These are phyloP conservation scores for Erpornis zantholeuca DNA, from an alignment of 2,113 vertebrate species.

Conservation along the genomic window DNA sequence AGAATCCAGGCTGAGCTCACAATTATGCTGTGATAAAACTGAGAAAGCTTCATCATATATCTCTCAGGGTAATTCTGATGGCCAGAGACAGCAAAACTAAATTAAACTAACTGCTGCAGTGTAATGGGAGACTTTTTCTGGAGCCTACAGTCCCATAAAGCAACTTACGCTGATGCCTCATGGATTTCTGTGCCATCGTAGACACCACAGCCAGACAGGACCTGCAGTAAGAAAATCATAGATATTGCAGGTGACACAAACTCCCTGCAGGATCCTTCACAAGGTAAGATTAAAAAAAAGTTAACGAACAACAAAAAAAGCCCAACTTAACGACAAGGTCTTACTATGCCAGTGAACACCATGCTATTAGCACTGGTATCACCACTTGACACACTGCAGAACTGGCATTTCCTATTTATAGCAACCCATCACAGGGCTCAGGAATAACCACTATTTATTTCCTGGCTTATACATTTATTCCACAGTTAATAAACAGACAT, in stretches of 20 bases:
- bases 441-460: neutral
- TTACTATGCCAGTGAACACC: neutral
- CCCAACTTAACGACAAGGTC: neutral
- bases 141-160: neutral
- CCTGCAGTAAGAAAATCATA: conserved; percentile 60
- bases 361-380: neutral
- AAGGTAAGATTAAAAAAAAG: neutral
- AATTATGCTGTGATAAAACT: neutral
- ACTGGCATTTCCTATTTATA: neutral
- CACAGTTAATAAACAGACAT: neutral
- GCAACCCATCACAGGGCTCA: neutral
- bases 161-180: conserved; percentile 86
- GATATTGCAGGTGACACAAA: neutral
- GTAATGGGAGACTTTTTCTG: neutral
- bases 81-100: neutral
- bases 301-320: neutral
- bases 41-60: neutral
- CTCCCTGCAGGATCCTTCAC: neutral
- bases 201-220: conserved; percentile 87
- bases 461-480: neutral
- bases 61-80: neutral
- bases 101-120: neutral
- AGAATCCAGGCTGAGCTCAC: neutral
- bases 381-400: neutral
- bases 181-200: conserved; percentile 88